Evolutionary conservation across 2,113 vertebrate species (phyloP).

Genomic region (Elanoides forficatus): DNA sequence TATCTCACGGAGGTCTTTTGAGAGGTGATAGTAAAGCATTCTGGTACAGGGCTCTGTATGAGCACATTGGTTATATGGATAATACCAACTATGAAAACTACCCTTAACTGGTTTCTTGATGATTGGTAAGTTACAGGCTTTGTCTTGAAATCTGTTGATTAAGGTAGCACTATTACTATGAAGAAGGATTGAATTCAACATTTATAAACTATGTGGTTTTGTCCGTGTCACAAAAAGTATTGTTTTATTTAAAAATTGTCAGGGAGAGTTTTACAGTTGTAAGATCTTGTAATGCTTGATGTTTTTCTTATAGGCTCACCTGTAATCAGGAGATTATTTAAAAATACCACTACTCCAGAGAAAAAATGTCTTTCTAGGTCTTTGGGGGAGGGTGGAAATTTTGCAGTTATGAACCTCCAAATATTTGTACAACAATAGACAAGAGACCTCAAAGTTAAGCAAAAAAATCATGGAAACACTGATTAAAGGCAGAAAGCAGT

Average conservation of each 20-base stretch:
- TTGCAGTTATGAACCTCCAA: background rate
- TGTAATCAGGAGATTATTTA: background rate
- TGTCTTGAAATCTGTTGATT: background rate
- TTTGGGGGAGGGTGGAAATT: background rate
- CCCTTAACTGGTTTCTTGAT: background rate
- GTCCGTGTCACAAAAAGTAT: background rate
- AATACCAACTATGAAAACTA: background rate
- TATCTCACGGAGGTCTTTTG: background rate
- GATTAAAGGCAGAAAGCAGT: background rate
- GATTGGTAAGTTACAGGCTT: background rate
- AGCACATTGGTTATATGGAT: background rate
- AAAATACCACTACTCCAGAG: background rate
- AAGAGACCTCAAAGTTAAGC: background rate
- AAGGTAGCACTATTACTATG: background rate
- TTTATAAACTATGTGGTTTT: background rate
- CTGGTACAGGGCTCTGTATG: fast-evolving
- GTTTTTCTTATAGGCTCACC: background rate
- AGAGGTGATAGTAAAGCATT: background rate
- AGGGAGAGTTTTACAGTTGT: background rate
- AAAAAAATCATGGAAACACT: background rate
- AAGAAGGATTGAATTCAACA: background rate
- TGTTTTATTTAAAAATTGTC: background rate
- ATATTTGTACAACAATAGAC: background rate
- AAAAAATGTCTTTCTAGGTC: background rate
- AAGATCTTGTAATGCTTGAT: background rate